These are phyloP conservation scores for Drosophila littoralis DNA, from an alignment of 1,140 invertebrate species.

Conservation along the genomic window DNA sequence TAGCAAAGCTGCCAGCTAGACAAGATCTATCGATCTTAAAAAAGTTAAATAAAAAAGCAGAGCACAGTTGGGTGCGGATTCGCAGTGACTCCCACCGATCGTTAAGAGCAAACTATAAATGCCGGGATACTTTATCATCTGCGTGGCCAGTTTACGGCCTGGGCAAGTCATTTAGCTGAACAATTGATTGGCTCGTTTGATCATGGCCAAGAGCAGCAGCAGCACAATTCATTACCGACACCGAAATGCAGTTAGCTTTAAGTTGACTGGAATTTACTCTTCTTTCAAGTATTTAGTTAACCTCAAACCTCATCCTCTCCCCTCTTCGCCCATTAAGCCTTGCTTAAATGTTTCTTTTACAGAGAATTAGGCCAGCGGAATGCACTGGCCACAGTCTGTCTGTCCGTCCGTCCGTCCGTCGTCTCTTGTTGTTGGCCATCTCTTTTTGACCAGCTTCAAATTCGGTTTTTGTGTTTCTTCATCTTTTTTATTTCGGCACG, in stretches of 20 bases:
- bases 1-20: conserved; percentile 12
- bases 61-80: conserved; percentile 42
- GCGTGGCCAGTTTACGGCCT: conserved; percentile 22
- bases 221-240: conserved; percentile 74
- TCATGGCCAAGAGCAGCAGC: conserved; percentile 24
- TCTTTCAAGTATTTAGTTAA: conserved; percentile 16
- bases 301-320: not conserved
- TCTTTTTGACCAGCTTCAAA: conserved; percentile 62
- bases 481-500: conserved; percentile 59
- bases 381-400: conserved; percentile 32
- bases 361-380: conserved; percentile 72
- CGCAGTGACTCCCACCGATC: conserved; percentile 35
- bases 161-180: conserved; percentile 65
- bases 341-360: conserved; percentile 53
- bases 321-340: conserved; percentile 14
- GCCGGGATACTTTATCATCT: conserved; percentile 42
- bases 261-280: conserved; percentile 63
- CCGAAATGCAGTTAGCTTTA: conserved; percentile 75
- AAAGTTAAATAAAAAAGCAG: not conserved
- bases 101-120: conserved; percentile 30
- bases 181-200: conserved; percentile 75
- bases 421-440: not conserved
- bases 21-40: conserved; percentile 47
- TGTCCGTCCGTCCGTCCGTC: not conserved
- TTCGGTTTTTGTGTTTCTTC: conserved; percentile 37